Conservation (phyloP, 1,140 invertebrate species). For the Acyrthosiphon pisum region DNA sequence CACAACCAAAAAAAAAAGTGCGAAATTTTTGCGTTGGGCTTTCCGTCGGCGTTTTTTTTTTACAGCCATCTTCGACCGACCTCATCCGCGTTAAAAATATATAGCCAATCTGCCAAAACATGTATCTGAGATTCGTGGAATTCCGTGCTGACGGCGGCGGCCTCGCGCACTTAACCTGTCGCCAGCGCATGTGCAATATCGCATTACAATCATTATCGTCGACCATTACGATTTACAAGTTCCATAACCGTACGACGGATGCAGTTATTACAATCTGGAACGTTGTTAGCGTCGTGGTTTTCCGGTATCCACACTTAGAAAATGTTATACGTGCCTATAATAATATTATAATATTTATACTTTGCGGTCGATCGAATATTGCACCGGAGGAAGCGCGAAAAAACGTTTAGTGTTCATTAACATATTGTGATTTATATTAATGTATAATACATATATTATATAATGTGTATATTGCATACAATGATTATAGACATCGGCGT, state of each 20-base stretch:
- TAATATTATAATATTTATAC: neutral
- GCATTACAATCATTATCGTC: neutral
- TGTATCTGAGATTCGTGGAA: neutral
- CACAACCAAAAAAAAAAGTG: no score
- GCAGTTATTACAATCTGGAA: neutral
- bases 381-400: neutral
- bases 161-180: neutral
- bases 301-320: neutral
- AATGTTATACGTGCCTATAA: neutral
- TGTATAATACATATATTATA: no score
- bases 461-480: no score
- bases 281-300: neutral
- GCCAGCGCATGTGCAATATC: neutral
- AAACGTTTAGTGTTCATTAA: neutral
- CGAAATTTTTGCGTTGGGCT: neutral
- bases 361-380: neutral
- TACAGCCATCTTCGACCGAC: neutral
- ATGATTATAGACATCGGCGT: no score
- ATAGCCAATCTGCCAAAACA: neutral
- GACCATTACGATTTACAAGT: neutral
- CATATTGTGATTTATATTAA: no score
- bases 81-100: neutral
- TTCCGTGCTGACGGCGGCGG: neutral
- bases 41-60: neutral
- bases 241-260: conserved; percentile 3